Base-by-base conservation (phyloP, 2,113 vertebrate genomes). In the Dryoscopus gambensis region DNA sequence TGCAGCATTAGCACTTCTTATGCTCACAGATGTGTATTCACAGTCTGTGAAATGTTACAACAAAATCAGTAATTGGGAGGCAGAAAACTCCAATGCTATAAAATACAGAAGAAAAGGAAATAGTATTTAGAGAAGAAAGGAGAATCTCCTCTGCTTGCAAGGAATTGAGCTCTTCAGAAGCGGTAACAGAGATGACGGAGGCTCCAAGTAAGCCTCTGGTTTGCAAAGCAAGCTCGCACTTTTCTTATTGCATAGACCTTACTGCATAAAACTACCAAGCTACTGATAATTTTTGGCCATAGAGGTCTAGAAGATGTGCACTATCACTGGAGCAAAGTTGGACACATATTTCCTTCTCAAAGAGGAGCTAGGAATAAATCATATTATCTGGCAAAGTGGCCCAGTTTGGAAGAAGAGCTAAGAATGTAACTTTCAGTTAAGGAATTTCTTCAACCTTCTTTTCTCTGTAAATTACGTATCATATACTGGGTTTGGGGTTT, bases 401-500 rank as follows among this genome's bases (percentile, higher is more conserved):
- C 39, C 15, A n/a, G 10, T 81, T 75, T 68, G 25, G 22, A 84
- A n/a, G 28, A 47, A 89, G 52, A 71, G 18, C 8, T 88, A 46
- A 19, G 16, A 86, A 50, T 50, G 20, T n/a, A 64, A 64, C 13
- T 80, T 83, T 31, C 16, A 67, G 5, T 83, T 44, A 47, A 39
- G 70, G 7, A 49, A 71, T 35, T 70, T 50, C 0, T 67, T 81
- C 16, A 5, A 6, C 27, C 35, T 86, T 81, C 7, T 68, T 67
- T 40, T 78, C 10, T 52, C 24, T 56, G 10, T 24, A 86, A 77
- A 59, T 50, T 56, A 64, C 15, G 13, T 52, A 52, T 31, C 4
- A 12, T 31, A 28, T 42, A 7, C 18, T 42, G 12, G 0, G 7
- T 37, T 62, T 42, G 7, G 20, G 13, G 3, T 0, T 55, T 62